Evolutionary conservation across 2,888 invertebrate genomes (phyloP), one percentile per base, ranked within the genome.

Genomic region (Drosophila pseudotakahashii): DNA sequence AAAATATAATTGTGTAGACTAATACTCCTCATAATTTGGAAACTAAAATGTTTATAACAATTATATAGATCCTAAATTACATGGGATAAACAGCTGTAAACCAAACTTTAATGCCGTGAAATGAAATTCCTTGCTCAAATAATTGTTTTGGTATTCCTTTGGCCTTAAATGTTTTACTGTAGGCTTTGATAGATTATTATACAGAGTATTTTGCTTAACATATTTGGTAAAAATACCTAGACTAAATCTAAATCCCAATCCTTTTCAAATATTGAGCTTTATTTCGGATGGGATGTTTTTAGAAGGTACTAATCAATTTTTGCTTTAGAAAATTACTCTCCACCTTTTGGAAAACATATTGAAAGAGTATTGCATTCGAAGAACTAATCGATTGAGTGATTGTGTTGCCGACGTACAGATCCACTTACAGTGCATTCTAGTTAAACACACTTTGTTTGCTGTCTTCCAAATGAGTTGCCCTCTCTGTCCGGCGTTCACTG

Each of bases 1-100:
- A 57, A 60, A 57, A 42, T 34, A 6, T 60, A 44, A 57, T 23
- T 11, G 42, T n/a, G 10, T 6, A n/a, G 10, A 48, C 37, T 60
- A 62, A 62, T 60, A 34, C 44, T 32, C 10, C 23, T 13, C 26
- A 37, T 47, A 34, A 62, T 59, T n/a, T 23, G 9, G 26, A 19
- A 9, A 13, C 45, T 30, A 16, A 14, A 62, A 26, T 36, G 39
- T 16, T 13, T 16, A 34, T 14, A 13, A 13, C 19, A 26, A 36
- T n/a, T 14, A 14, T 54, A 11, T 41, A 19, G 54, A 10, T 11
- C n/a, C 7, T 39, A 7, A 9, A 58, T 32, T 58, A 32, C 9
- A 19, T n/a, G n/a, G 19, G 3, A 45, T 23, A 2, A 48, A 36
- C 34, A 13, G 34, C 3, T 2, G 3, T 3, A 11, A 11, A 11